These are phyloP conservation scores for Panzeria rudis DNA, from an alignment of 2,888 invertebrate genomes.

Conservation along the genomic window DNA sequence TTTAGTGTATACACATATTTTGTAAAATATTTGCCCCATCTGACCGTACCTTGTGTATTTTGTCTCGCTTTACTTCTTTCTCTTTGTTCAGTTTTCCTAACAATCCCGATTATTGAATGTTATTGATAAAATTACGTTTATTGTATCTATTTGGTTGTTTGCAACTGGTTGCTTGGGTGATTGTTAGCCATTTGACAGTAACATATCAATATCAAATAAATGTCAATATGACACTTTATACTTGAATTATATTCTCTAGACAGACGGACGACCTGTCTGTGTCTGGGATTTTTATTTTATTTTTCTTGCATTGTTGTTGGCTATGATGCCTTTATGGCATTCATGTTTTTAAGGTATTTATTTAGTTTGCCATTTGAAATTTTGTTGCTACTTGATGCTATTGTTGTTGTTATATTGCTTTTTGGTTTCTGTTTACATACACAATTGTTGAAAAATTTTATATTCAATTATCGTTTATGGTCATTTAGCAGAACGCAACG, in stretches of 20 bases:
- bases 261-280: constrained; percentile 14
- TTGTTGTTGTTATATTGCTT: neutral
- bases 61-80: neutral
- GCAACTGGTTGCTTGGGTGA: constrained; percentile 40
- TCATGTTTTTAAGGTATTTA: constrained; percentile 2
- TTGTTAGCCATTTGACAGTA: constrained; percentile 60
- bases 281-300: constrained; percentile 3
- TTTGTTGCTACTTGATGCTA: neutral
- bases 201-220: constrained; percentile 73
- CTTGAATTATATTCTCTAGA: constrained; percentile 58
- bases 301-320: neutral
- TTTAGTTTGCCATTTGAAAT: constrained; percentile 18
- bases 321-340: constrained; percentile 10
- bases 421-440: constrained; percentile 21
- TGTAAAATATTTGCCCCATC: neutral
- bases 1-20: too few relatives aligned
- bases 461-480: constrained; percentile 14
- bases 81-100: neutral
- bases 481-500: constrained; percentile 1
- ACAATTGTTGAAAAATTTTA: neutral
- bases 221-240: constrained; percentile 70
- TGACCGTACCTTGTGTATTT: neutral
- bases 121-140: constrained; percentile 46
- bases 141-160: constrained; percentile 1
- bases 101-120: constrained; percentile 15